phyloP scores from a whole-genome alignment of 2,888 invertebrate genomes.

The Dasypolia templi region DNA sequence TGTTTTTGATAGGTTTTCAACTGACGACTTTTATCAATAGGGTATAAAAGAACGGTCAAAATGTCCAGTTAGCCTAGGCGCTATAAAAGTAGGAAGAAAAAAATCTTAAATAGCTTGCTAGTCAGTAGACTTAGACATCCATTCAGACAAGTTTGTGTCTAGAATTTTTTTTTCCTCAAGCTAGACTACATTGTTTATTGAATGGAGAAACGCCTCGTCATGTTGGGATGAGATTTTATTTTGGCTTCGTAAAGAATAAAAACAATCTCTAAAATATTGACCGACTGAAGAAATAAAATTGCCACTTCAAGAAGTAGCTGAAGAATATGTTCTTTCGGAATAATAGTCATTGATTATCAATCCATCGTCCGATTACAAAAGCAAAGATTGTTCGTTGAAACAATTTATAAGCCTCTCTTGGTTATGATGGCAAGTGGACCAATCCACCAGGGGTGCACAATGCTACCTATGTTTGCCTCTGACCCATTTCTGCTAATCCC shows the following conservation, averaged over 20 bases:
- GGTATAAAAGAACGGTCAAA: neutral
- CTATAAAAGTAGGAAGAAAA: slow-evolving; percentile 23
- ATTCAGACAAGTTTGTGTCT: slow-evolving; percentile 33
- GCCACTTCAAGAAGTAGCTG: neutral
- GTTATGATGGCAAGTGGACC: slow-evolving; percentile 19
- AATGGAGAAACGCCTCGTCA: slow-evolving; percentile 21
- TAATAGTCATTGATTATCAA: neutral
- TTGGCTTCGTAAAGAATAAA: neutral
- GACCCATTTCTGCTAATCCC: slow-evolving; percentile 59
- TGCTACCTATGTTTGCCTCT: slow-evolving; percentile 29
- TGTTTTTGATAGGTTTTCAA: neutral
- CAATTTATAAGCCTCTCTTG: slow-evolving; percentile 14
- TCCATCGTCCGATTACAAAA: slow-evolving; percentile 6
- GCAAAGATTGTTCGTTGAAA: slow-evolving; percentile 25
- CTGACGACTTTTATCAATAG: neutral
- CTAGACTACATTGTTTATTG: slow-evolving; percentile 15
- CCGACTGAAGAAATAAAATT: neutral
- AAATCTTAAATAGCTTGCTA: slow-evolving; percentile 2
- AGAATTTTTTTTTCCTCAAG: neutral
- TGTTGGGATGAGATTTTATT: slow-evolving; percentile 16
- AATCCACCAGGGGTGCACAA: slow-evolving; percentile 25
- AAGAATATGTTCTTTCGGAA: neutral
- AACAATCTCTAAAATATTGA: neutral
- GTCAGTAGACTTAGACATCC: slow-evolving; percentile 27
- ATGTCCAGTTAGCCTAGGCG: slow-evolving; percentile 9